Evolutionary conservation across 2,797 vertebrate species (phyloP).

Genomic region (Gymnopithys bicolor): DNA sequence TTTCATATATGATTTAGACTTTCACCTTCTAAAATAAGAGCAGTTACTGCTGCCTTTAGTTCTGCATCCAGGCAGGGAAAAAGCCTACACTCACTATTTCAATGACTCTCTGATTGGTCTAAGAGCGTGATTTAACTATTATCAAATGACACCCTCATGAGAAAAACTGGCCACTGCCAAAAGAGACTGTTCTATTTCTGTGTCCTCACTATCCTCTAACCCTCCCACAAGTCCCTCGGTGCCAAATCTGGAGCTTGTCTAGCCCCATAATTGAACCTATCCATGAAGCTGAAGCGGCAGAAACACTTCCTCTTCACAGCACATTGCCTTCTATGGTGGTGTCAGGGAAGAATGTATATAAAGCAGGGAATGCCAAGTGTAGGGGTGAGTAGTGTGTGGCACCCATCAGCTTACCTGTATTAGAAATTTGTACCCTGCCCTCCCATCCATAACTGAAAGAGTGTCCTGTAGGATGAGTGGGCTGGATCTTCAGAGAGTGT

Average conservation of each 20-base stretch:
- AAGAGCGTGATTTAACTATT: neutral
- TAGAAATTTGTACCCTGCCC: neutral
- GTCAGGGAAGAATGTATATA: neutral
- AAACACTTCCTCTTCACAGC: neutral
- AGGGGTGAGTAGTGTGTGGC: fast-evolving
- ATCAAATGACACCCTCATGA: neutral
- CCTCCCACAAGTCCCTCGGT: neutral
- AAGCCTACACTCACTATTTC: neutral
- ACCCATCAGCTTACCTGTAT: neutral
- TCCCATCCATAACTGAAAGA: neutral
- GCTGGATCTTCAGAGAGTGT: neutral
- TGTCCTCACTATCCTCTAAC: neutral
- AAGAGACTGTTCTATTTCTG: neutral
- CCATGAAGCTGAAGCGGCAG: neutral
- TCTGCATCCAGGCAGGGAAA: neutral
- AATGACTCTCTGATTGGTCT: neutral
- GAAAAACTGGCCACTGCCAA: neutral
- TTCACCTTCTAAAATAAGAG: neutral
- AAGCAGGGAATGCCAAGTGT: neutral
- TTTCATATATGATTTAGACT: neutral
- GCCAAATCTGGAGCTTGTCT: neutral
- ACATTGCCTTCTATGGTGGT: neutral
- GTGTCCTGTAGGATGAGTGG: neutral
- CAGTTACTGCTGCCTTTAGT: neutral
- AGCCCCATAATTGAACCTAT: neutral